Evolutionary conservation across 2,113 vertebrate species (phyloP), one percentile per base, ranked within the genome.

Genomic region (Sebastes schlegelii): DNA sequence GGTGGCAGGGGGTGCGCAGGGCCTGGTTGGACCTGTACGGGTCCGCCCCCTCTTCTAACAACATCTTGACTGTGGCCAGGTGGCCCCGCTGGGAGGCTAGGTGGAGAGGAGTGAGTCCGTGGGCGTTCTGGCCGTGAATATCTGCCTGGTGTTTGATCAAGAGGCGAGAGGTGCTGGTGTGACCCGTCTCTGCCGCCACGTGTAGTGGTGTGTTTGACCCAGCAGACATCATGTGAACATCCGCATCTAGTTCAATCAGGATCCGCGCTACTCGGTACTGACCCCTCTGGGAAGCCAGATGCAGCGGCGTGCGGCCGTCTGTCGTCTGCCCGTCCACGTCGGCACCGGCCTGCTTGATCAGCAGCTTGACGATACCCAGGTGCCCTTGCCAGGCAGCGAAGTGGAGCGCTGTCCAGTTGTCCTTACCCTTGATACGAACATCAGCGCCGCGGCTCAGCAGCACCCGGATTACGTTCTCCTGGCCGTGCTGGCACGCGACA

Each of bases 311-410:
- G 87, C 97, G 95, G 0, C 98, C 98, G 0, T 99, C 97, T 8
- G 90, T 72, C 0, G 97, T 99, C 95, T 97, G 97, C 17, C 95
- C 95, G 0, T 99, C 94, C 34, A 99, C 92, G 0, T 96, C 90
- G 0, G 96, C 96, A 0, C 96, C 95, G 0, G 95, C 95, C 90
- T 98, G 98, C 91, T 97, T 98, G 45, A 97, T 95, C 83, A 99
- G 95, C 66, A 99, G 96, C 92, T 97, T 98, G 14, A 97, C 97
- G 0, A 99, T 97, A 82, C 96, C 91, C n/a, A 98, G 95, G 60
- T 99, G 98, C 0, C 98, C 98, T 60, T 98, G 97, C 98, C 98
- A 99, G 74, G 98, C 95, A 0, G 98, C 97, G 0, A 98, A 96
- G 90, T 99, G 98, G 1, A 99, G 93, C 0, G 98, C 96, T 11